Base-by-base conservation (phyloP, 1,140 invertebrate genomes). In the Drosophila aff. region DNA sequence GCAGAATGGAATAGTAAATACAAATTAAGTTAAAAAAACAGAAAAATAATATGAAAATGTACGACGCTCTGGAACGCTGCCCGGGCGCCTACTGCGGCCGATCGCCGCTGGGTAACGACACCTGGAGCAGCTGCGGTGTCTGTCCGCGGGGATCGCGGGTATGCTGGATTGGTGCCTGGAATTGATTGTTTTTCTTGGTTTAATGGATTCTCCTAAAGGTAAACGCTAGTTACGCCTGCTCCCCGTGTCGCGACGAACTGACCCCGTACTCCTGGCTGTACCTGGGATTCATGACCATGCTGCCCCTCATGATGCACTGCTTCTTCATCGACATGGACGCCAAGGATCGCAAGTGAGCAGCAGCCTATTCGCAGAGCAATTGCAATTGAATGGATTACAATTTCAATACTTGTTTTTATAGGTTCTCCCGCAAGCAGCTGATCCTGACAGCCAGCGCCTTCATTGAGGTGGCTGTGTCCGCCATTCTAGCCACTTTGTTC, bases 191-290 rank as follows among this genome's bases (percentile, higher is more conserved):
- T 18, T 28, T 33, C 38, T n/a, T 15, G 38, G 49, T 44, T 23
- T 41, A 63, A 47, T 40, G 33, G 3, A 18, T 23, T 15, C 38
- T 28, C 3, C 0, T 23, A 2, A 16, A 89, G 84, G 85, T 90
- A 16, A 96, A 96, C 83, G 93, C 92, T 0, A 94, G 93, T 16
- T 94, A 93, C 75, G 92, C 91, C 0, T 99, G 98, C 93, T 93
- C 95, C 28, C 95, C 95, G 8, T 99, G 98, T 91, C 94, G 95
- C 4, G 96, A 97, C 62, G 93, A 94, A 18, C 96, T 97, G 1
- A 94, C 95, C 36, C 94, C 98, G n/a, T 99, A 99, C 91, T 98
- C 99, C 90, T 98, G 97, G 96, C 94, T 99, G 2, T 99, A 98
- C 93, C 94, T 99, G 16, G 97, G 97, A 3, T 99, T 99, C 85